Evolutionary conservation across 2,888 invertebrate genomes (phyloP), one percentile per base, ranked within the genome.

Genomic region (Doris montereyensis): DNA sequence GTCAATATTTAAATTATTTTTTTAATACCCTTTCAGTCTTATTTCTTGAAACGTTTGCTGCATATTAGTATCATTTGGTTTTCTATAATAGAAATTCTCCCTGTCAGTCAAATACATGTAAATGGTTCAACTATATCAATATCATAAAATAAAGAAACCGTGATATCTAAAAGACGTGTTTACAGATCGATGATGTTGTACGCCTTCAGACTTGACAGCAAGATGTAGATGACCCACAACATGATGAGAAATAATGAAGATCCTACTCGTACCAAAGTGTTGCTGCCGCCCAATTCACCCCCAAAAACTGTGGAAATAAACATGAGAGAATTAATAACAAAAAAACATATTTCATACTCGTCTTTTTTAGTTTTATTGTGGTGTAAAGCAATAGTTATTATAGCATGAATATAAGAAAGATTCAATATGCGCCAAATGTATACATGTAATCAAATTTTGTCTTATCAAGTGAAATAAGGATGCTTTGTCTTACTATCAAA

Each of bases 221-320:
- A 17, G 1, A 89, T 86, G 83, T 90, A 90, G 28, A 86, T 58
- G 4, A 82, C 28, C 90, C 90, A 90, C n/a, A 90, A 82, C 0
- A 77, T 5, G 17, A 86, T 71, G 71, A 90, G 80, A 35, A 86
- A 81, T 0, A 82, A 52, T 62, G 86, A 84, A 21, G 81, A 80
- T 1, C 83, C 30, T 79, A 82, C 85, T 32, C 88, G 85, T 8
- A 82, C 79, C 8, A 72, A 10, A 21, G 79, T 72, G 30, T 82
- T 86, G 75, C 84, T 83, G 21, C 90, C 90, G 34, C 90, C 90
- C 8, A 90, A 84, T 78, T 90, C 90, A 68, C 90, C 90, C 13
- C 90, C 90, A 24, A 87, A 85, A 30, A n/a, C n/a, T n/a, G n/a
- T n/a, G n/a, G n/a, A n/a, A n/a, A n/a, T 60, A 60, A 21, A 17